Evolutionary conservation across 2,113 vertebrate genomes (phyloP), one percentile per base, ranked within the genome.

Genomic region (Martes martes): DNA sequence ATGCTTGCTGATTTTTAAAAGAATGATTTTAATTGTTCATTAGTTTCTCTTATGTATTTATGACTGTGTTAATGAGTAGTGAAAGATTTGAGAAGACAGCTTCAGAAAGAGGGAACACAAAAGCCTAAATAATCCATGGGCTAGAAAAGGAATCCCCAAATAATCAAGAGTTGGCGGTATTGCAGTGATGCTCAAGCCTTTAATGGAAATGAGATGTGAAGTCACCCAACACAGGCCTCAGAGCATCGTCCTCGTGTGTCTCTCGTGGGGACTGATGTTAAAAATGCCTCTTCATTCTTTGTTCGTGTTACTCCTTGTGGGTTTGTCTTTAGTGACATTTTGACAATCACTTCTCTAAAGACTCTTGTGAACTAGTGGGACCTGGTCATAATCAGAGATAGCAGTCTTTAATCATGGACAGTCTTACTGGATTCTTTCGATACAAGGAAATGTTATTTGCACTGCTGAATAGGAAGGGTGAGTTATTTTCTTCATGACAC

Each of bases 381-480:
- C 52, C 19, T 11, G 4, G 31, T 92, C 97, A 59, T 93, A 21
- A 63, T 63, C 73, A 73, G 84, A 86, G 91, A 57, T 15, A 33
- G 57, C 50, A 7, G 65, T 87, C 69, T 97, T 81, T 86, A 93
- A 28, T 92, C 28, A 26, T 13, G 15, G 85, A 42, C 91, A 63
- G 82, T 86, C 94, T 73, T 67, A 63, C 42, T 91, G 26, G 91
- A 52, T 97, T 96, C 42, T 31, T 52, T 96, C 93, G 61, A 61
- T 82, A 45, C 87, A 28, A 97, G 92, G 96, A 97, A 67, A 83
- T 97, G 92, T 95, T 76, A 36, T 97, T 98, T 94, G 73, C 65
- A 50, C 31, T 97, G 83, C 87, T 92, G 69, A 69, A 39, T 87
- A 95, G 95, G 94, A 97, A 96, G 84, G 83, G 9, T 91, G 95